A percentile compares a stretch with the other conserved stretches of the same genome.
These are phyloP conservation scores for Brachyrhaphis roseni DNA, from an alignment of 2,797 vertebrate genomes.

Conservation along the genomic window DNA sequence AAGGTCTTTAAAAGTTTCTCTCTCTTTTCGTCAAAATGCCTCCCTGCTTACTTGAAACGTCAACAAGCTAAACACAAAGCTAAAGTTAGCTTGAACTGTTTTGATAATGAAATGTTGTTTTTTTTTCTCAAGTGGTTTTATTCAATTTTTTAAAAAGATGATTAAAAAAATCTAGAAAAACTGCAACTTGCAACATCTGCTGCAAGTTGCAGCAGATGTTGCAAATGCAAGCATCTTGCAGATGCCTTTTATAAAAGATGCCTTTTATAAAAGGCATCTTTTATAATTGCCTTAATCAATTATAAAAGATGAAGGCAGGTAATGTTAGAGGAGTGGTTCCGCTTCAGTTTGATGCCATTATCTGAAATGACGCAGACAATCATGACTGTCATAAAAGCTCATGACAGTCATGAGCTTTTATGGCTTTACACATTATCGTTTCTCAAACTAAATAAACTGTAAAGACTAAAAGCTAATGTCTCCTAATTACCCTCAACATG, in stretches of 20 bases:
- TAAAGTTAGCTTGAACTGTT: background rate
- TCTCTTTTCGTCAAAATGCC: background rate
- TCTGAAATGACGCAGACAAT: background rate
- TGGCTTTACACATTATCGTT: background rate
- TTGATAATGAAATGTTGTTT: background rate
- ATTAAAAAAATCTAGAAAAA: background rate
- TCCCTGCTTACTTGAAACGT: background rate
- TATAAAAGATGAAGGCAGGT: background rate
- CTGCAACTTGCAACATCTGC: background rate
- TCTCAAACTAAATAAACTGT: background rate
- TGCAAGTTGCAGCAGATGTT: too few species aligned
- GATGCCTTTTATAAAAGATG: too few species aligned
- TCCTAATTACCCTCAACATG: background rate
- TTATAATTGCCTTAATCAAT: too few species aligned
- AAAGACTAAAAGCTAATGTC: background rate
- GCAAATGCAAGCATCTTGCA: too few species aligned
- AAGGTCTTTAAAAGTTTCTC: background rate
- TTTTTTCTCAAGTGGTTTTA: background rate
- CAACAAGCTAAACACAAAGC: background rate
- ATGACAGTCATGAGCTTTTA: background rate
- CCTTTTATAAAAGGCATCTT: too few species aligned
- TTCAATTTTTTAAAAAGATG: background rate
- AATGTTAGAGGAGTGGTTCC: background rate
- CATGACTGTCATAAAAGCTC: too few species aligned
- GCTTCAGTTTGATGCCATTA: background rate